Evolutionary conservation across 2,113 vertebrate species (phyloP).

Genomic region (Indicator maculatus): DNA sequence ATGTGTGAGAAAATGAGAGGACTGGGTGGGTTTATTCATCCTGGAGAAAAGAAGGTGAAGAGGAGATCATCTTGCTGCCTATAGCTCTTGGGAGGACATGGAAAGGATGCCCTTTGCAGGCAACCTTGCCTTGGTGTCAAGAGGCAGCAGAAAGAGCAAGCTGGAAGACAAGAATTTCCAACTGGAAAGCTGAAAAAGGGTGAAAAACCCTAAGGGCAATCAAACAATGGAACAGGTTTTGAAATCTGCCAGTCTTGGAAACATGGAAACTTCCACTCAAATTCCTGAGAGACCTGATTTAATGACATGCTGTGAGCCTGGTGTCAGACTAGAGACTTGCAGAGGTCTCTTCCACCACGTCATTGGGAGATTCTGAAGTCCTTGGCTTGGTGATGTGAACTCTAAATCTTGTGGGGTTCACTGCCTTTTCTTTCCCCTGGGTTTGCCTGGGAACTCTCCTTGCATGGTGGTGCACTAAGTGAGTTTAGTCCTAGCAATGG

Average conservation of each 20-base stretch:
- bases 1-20: background rate
- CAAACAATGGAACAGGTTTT: background rate
- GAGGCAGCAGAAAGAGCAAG: background rate
- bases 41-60: background rate
- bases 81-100: fast-evolving
- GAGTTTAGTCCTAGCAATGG: background rate
- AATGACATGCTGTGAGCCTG: background rate
- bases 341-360: background rate
- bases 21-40: background rate
- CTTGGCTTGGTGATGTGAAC: background rate
- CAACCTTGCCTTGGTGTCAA: background rate
- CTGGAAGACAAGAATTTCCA: background rate
- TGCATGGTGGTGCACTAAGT: background rate
- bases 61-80: background rate
- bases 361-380: background rate
- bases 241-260: background rate
- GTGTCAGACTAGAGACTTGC: background rate
- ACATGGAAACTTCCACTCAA: background rate
- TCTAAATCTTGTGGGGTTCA: background rate
- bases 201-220: background rate
- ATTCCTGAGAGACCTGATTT: background rate
- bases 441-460: background rate
- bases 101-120: background rate
- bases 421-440: background rate
- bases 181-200: background rate